Percentiles rank a stretch among this genome's conserved stretches.
Conservation (phyloP, 2,113 vertebrate species). For the Cervus canadensis region DNA sequence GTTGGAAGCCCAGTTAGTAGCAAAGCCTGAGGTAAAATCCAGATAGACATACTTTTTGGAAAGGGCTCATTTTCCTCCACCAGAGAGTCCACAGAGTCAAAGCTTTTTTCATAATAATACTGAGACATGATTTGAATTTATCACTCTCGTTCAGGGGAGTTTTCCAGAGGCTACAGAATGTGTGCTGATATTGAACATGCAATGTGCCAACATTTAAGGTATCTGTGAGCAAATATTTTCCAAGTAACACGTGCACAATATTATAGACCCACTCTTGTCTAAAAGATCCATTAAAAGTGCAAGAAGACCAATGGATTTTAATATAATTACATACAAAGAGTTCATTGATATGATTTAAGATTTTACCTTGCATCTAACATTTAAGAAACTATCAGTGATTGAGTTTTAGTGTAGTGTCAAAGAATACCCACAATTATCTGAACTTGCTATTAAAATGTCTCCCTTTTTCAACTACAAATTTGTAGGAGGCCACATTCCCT, state of each 20-base stretch:
- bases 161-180: background rate
- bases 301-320: background rate
- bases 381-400: background rate
- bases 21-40: background rate
- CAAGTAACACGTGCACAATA: background rate
- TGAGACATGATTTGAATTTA: background rate
- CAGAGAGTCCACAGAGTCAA: background rate
- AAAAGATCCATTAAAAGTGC: background rate
- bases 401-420: background rate
- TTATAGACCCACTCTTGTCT: background rate
- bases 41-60: background rate
- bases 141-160: background rate
- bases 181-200: background rate
- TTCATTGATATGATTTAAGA: background rate
- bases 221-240: background rate
- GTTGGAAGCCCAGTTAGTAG: background rate
- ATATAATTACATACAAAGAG: background rate
- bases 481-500: background rate
- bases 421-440: background rate
- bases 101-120: background rate
- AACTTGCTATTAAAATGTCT: background rate
- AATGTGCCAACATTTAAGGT: background rate
- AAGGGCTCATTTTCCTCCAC: background rate
- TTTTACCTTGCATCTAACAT: background rate
- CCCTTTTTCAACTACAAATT: background rate